Conservation (phyloP, 2,888 invertebrate species). For the Thyatira batis region DNA sequence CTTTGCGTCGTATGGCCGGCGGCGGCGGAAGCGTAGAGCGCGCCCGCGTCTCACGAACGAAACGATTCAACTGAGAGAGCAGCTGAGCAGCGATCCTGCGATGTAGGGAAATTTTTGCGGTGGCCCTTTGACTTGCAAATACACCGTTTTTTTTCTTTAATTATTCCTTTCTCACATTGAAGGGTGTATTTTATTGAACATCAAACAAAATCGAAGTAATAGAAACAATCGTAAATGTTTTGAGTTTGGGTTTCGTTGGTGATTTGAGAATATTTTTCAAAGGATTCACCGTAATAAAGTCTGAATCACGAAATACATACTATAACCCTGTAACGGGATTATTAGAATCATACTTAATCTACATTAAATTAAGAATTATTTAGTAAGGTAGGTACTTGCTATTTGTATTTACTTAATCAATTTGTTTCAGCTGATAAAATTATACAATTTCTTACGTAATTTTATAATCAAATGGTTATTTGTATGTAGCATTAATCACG, state of each 20-base stretch:
- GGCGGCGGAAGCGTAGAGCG: conserved; percentile 32
- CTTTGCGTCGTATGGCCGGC: conserved; percentile 27
- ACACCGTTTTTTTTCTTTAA: conserved; percentile 16
- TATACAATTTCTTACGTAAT: neutral
- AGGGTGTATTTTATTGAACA: neutral
- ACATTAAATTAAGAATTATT: neutral
- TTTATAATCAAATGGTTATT: neutral
- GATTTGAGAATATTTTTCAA: too few relatives aligned
- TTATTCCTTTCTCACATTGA: neutral
- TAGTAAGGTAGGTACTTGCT: neutral
- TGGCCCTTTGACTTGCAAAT: conserved; percentile 19
- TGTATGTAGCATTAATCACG: neutral
- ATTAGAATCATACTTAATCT: neutral
- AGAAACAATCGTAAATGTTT: too few relatives aligned
- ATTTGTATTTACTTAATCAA: neutral
- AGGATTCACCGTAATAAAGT: too few relatives aligned
- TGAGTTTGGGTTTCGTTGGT: too few relatives aligned
- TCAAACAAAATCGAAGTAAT: neutral
- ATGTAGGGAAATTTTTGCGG: conserved; percentile 28
- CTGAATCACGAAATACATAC: neutral
- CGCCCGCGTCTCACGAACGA: conserved; percentile 39
- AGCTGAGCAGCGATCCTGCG: conserved; percentile 10
- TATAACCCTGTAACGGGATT: neutral
- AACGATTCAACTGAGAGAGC: conserved; percentile 50
- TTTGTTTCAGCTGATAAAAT: neutral